Base-by-base conservation (phyloP, 1,140 invertebrate species). In the Brachionus rotundiformis region DNA sequence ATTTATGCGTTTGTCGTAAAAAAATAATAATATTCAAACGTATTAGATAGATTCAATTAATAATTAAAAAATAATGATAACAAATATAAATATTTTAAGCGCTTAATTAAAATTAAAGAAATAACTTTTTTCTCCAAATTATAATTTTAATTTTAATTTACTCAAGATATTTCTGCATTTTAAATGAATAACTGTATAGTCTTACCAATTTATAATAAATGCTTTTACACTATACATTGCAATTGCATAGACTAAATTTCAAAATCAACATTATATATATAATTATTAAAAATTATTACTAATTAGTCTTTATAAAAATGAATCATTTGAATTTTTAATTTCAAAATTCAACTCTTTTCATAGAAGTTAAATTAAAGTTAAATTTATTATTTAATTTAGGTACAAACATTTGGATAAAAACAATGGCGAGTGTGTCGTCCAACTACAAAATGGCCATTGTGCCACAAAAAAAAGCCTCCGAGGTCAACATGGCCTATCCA, bases 381-480 rank as follows among this genome's bases (percentile, higher is more conserved):
- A 54, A n/a, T 54, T 63, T 29, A 33, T 27, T 63, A 33, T 33
- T n/a, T 63, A 25, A 63, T 68, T 33, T 68, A 36, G 33, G 27
- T n/a, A 29, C 23, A 47, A 47, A n/a, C 19, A 7, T 77, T 77
- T 27, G 47, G 23, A 19, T 23, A 31, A 10, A 25, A 59, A 63
- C 1, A 79, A 79, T 79, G 76, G 76, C 47, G 33, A 59, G 47
- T 63, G 33, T 79, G 47, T 79, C 76, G 7, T 33, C 76, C 19
- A 79, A 54, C 25, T 59, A 39, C 33, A 29, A 33, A 33, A 79
- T 79, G 76, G 59, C 59, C 3, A 25, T 79, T 23, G 76, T 79
- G 16, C 79, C 79, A 8, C 79, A 81, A 16, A 81, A 81, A 68
- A 63, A 68, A 39, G 23, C 79, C n/a, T 71, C 39, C 29, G 79